Conservation (phyloP, 2,888 invertebrate genomes). For the Archaeoteleia sp. region DNA sequence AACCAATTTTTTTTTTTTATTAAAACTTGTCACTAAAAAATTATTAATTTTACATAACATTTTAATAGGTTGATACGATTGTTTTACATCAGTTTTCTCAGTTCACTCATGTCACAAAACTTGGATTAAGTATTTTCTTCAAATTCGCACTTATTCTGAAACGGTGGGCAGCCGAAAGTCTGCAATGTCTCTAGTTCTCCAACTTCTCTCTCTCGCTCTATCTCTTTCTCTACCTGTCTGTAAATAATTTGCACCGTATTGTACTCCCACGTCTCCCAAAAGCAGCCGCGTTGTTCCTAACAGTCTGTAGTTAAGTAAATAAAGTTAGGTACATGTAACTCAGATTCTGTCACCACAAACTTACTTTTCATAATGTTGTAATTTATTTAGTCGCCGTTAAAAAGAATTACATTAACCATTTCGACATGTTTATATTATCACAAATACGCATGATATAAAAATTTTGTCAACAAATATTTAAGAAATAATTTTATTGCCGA, state of each 20-base stretch:
- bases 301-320: constrained; percentile 53
- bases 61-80: no score
- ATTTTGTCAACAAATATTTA: no score
- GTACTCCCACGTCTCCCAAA: constrained; percentile 59
- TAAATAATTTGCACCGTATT: constrained; percentile 63
- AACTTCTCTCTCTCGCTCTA: constrained; percentile 8
- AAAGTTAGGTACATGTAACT: constrained; percentile 50
- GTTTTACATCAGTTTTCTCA: neutral
- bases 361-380: no score
- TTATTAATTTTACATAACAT: no score
- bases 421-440: no score
- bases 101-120: neutral
- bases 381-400: no score
- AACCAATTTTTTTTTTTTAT: no score
- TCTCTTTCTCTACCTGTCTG: constrained; percentile 50
- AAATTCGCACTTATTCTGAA: constrained; percentile 50
- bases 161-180: constrained; percentile 61
- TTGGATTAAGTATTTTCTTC: constrained; percentile 2
- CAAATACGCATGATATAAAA: no score
- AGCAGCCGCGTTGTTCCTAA: constrained; percentile 61
- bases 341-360: constrained; percentile 16
- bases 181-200: constrained; percentile 54
- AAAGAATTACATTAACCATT: no score
- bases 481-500: no score
- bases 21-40: no score